Evolutionary conservation across 2,888 invertebrate genomes (phyloP).

Genomic region (Eupsilia transversa): DNA sequence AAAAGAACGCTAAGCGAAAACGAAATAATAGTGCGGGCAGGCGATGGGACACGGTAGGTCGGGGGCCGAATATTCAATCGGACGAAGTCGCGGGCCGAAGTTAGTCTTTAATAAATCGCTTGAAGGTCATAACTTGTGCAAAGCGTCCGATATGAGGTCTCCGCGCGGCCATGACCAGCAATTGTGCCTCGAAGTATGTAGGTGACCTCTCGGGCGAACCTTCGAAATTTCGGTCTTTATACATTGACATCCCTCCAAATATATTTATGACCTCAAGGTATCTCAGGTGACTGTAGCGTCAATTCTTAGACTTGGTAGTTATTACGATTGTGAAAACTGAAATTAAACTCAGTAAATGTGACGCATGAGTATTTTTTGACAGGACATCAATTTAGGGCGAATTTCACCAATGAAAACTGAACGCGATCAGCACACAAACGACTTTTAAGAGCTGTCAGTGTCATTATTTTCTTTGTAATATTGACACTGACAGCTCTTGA

Average conservation of each 20-base stretch:
- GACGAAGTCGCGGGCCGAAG: too few relatives aligned
- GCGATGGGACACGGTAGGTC: too few relatives aligned
- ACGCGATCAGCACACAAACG: too few relatives aligned
- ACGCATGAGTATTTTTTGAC: background rate
- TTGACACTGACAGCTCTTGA: too few relatives aligned
- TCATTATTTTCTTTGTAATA: too few relatives aligned
- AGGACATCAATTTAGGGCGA: background rate
- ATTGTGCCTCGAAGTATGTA: slow-evolving; percentile 83
- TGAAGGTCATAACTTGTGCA: slow-evolving; percentile 62
- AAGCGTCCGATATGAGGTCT: slow-evolving; percentile 81
- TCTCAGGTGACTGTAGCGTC: slow-evolving; percentile 38
- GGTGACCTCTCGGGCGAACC: slow-evolving; percentile 86
- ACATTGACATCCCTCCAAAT: slow-evolving; percentile 80
- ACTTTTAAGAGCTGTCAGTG: too few relatives aligned
- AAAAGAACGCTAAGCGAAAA: too few relatives aligned
- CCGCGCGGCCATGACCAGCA: slow-evolving; percentile 85
- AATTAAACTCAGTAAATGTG: slow-evolving; percentile 5
- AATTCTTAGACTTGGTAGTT: background rate
- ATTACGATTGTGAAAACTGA: background rate
- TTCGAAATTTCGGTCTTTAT: slow-evolving; percentile 82
- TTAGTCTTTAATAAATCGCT: slow-evolving; percentile 66
- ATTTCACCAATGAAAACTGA: too few relatives aligned
- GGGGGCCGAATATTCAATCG: too few relatives aligned
- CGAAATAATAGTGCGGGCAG: too few relatives aligned
- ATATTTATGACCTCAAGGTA: slow-evolving; percentile 60